Conservation (phyloP, 2,113 vertebrate genomes). For the Verasper variegatus region DNA sequence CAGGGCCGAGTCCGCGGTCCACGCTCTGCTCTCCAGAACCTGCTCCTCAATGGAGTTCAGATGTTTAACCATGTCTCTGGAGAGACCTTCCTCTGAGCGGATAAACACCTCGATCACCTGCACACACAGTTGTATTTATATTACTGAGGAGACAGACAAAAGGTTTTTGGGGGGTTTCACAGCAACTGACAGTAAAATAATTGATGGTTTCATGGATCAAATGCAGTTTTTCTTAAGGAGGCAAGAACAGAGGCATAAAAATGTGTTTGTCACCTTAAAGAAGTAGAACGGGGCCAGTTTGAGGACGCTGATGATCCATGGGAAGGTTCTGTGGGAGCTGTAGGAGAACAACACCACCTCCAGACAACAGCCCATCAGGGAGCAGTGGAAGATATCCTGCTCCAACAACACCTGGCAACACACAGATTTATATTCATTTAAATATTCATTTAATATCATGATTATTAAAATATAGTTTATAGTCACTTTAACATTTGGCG, state of each 20-base stretch:
- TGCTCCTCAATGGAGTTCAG: constrained; percentile 96
- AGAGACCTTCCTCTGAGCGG: constrained; percentile 95
- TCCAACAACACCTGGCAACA: constrained; percentile 88
- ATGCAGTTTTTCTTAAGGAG: too few relatives aligned
- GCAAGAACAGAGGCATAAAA: not conserved
- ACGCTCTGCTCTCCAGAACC: constrained; percentile 93
- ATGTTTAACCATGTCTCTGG: constrained; percentile 98
- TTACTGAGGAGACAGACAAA: too few relatives aligned
- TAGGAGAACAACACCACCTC: constrained; percentile 97
- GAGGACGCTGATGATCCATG: constrained; percentile 93
- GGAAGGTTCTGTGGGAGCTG: constrained; percentile 94
- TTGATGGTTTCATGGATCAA: too few relatives aligned
- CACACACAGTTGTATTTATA: not conserved
- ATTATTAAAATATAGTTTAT: too few relatives aligned
- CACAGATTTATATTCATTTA: not conserved
- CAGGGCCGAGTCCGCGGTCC: constrained; percentile 87
- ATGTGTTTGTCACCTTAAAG: constrained; percentile 88
- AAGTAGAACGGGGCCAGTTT: constrained; percentile 92
- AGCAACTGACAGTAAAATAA: too few relatives aligned
- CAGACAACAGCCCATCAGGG: constrained; percentile 93
- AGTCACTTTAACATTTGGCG: too few relatives aligned
- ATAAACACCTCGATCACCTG: constrained; percentile 98
- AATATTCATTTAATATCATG: too few relatives aligned
- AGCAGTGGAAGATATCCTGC: constrained; percentile 94
- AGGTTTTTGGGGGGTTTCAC: not conserved